A percentile compares a stretch with the other conserved stretches of the same genome.
Conservation (phyloP, 2,888 invertebrate species). For the Catocala sponsa region DNA sequence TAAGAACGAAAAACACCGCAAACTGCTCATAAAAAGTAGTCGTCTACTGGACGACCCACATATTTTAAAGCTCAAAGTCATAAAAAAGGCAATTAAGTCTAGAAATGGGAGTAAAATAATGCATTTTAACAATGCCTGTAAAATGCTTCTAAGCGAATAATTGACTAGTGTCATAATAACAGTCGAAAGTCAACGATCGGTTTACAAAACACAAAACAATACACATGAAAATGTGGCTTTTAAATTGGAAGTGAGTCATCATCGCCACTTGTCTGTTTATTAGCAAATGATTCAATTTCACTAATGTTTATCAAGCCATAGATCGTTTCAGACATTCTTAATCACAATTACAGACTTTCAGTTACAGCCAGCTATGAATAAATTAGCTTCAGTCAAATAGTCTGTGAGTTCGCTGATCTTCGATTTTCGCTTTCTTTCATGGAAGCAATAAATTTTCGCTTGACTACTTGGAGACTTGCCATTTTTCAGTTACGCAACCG, state of each 20-base stretch:
- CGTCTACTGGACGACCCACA: conserved; percentile 53
- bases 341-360: conserved; percentile 51
- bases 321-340: conserved; percentile 53
- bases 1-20: conserved; percentile 50
- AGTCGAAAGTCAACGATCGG: conserved; percentile 43
- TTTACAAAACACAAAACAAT: conserved; percentile 61
- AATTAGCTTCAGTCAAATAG: conserved; percentile 49
- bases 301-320: conserved; percentile 59
- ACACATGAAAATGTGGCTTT: conserved; percentile 54
- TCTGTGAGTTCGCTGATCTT: conserved; percentile 57
- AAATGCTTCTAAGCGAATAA: conserved; percentile 34
- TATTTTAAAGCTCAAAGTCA: conserved; percentile 51
- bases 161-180: conserved; percentile 48
- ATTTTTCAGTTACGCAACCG: conserved; percentile 66
- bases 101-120: conserved; percentile 36
- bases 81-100: conserved; percentile 51
- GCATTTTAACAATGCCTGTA: conserved; percentile 23
- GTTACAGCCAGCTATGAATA: conserved; percentile 43
- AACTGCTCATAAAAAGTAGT: conserved; percentile 58
- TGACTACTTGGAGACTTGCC: conserved; percentile 72
- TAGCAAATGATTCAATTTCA: conserved; percentile 63
- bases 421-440: conserved; percentile 69
- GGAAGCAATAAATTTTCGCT: conserved; percentile 63
- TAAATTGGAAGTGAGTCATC: conserved; percentile 57
- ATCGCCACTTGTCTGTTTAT: conserved; percentile 46